Evolutionary conservation across 1,140 invertebrate species (phyloP).

Genomic region (Dysdera silvatica): DNA sequence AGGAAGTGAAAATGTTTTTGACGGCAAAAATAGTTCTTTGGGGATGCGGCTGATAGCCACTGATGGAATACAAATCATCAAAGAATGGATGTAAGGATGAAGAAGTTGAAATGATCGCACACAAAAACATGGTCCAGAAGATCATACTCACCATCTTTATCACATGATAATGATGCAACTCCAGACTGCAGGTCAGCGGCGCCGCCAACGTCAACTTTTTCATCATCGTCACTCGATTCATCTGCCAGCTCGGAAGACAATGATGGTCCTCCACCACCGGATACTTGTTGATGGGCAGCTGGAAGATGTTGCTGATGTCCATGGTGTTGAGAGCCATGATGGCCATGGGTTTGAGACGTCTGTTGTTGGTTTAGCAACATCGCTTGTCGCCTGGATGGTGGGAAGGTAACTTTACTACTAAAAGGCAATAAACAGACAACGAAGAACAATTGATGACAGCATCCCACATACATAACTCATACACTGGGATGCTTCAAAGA

Average conservation of each 20-base stretch:
- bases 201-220: slow-evolving; percentile 77
- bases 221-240: slow-evolving; percentile 68
- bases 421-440: slow-evolving; percentile 1
- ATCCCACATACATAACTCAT: no score
- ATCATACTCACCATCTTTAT: slow-evolving; percentile 16
- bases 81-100: no score
- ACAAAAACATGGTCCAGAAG: no score
- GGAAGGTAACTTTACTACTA: slow-evolving; percentile 23
- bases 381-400: slow-evolving; percentile 58
- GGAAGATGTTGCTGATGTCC: slow-evolving; percentile 26
- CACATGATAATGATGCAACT: slow-evolving; percentile 4
- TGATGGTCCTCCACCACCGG: no score
- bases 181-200: slow-evolving; percentile 48
- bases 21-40: no score
- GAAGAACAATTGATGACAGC: no score
- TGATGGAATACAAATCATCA: no score
- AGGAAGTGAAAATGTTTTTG: no score
- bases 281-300: slow-evolving; percentile 31
- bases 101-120: no score
- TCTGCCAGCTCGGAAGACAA: no score
- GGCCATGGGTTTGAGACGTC: slow-evolving; percentile 43
- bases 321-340: slow-evolving; percentile 18
- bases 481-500: no score
- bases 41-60: no score
- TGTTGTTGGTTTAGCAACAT: slow-evolving; percentile 58